Evolutionary conservation across 1,140 invertebrate genomes (phyloP).

Genomic region (Bacillus rossius): DNA sequence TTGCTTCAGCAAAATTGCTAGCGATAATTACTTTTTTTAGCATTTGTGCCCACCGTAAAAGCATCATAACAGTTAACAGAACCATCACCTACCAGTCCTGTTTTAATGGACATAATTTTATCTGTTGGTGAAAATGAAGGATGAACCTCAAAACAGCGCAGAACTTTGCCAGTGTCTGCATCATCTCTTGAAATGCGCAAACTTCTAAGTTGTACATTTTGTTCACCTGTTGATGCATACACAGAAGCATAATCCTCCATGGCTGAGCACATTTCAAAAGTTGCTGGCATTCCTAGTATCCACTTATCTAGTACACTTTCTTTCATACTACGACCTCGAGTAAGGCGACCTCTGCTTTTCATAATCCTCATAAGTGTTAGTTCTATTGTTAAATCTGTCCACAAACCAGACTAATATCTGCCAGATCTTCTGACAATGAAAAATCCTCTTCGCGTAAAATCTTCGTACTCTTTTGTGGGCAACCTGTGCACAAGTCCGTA

Average conservation of each 20-base stretch:
- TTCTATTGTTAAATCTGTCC: conserved; percentile 9
- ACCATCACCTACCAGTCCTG: conserved; percentile 22
- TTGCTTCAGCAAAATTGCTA: too few species aligned
- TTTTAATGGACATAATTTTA: conserved; percentile 29
- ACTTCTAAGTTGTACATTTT: too few species aligned
- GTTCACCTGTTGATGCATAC: too few species aligned
- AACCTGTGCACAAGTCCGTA: too few species aligned
- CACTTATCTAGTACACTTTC: neutral
- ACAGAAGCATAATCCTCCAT: too few species aligned
- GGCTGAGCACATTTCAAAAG: too few species aligned
- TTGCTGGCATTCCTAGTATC: neutral
- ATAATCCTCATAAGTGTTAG: conserved; percentile 5
- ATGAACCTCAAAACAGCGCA: too few species aligned
- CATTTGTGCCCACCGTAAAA: conserved; percentile 14
- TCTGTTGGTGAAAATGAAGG: conserved; percentile 27
- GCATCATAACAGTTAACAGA: conserved; percentile 29
- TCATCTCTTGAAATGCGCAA: too few species aligned
- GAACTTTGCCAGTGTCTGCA: too few species aligned
- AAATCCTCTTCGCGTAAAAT: neutral
- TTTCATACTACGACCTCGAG: neutral
- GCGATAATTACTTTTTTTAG: too few species aligned
- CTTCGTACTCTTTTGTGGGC: too few species aligned
- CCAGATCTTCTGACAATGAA: conserved; percentile 2
- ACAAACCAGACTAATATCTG: neutral
- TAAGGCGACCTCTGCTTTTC: conserved; percentile 2